Percentiles rank a stretch among this genome's conserved stretches.
Conservation (phyloP, 2,888 invertebrate species). For the Anodontia alba region DNA sequence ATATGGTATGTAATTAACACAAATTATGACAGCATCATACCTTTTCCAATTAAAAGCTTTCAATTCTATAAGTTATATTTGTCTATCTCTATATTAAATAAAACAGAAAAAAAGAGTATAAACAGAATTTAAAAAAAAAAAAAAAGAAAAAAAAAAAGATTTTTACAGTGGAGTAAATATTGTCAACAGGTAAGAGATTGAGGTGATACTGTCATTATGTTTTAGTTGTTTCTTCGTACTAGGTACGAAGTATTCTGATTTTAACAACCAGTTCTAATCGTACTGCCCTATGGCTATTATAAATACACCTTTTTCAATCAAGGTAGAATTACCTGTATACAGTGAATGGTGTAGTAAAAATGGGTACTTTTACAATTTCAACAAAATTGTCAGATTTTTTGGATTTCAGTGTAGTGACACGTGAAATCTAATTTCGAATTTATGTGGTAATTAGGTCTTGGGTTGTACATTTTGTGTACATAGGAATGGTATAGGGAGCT, state of each 20-base stretch:
- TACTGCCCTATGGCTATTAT: background rate
- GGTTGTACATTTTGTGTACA: slow-evolving; percentile 9
- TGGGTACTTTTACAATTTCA: slow-evolving; percentile 12
- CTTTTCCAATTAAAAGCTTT: no score
- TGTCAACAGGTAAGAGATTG: background rate
- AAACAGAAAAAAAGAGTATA: no score
- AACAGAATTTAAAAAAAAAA: no score
- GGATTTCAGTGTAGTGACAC: background rate
- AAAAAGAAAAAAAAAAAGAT: no score
- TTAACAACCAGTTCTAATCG: slow-evolving; percentile 3
- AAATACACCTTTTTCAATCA: slow-evolving; percentile 10
- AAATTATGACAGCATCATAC: no score
- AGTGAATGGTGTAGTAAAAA: slow-evolving; percentile 11
- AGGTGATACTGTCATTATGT: background rate
- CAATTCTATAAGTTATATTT: no score
- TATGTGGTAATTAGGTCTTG: slow-evolving; percentile 3
- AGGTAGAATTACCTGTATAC: slow-evolving; percentile 2
- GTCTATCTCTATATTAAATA: no score
- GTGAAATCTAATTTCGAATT: slow-evolving; percentile 12
- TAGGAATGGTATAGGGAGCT: background rate
- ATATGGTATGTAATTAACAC: no score
- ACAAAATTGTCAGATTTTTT: background rate
- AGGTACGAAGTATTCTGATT: slow-evolving; percentile 7
- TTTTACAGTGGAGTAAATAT: background rate
- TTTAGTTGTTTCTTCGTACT: background rate